A percentile compares a stretch with the other conserved stretches of the same genome.
Conservation (phyloP, 2,797 vertebrate genomes). For the Rallus crepitans region DNA sequence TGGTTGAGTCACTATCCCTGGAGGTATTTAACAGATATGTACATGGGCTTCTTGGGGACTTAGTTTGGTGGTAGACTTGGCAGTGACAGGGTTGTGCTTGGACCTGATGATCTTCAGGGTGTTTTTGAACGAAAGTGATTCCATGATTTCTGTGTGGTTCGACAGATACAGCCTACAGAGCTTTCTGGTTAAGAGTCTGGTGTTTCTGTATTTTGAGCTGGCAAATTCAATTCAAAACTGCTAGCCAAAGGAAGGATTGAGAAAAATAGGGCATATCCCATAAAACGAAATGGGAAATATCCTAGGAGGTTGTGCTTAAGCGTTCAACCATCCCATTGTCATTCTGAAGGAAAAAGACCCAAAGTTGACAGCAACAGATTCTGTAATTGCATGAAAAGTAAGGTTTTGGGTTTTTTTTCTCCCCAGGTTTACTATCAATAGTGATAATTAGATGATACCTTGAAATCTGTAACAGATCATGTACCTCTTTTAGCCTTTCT, state of each 20-base stretch:
- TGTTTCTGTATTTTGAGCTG: background rate
- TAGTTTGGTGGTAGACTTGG: too few relatives aligned
- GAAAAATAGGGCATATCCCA: background rate
- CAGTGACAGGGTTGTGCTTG: too few relatives aligned
- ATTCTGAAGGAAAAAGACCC: background rate
- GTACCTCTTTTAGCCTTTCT: background rate
- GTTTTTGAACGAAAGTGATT: too few relatives aligned
- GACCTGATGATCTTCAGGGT: too few relatives aligned
- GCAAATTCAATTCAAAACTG: background rate
- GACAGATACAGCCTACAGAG: background rate
- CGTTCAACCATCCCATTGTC: background rate
- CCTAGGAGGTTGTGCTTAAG: background rate
- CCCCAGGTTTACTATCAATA: background rate
- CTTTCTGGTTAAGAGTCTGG: background rate
- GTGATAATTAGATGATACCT: background rate
- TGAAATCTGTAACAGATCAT: background rate
- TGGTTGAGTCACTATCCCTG: too few relatives aligned
- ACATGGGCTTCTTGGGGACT: too few relatives aligned
- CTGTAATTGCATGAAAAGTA: background rate
- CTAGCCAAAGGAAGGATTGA: background rate
- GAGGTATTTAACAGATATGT: too few relatives aligned
- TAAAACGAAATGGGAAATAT: background rate
- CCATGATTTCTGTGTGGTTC: background rate
- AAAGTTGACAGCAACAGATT: background rate
- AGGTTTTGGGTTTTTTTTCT: background rate